phyloP scores from a whole-genome alignment of 2,797 vertebrate species.

The Rhynchotus rufescens region DNA sequence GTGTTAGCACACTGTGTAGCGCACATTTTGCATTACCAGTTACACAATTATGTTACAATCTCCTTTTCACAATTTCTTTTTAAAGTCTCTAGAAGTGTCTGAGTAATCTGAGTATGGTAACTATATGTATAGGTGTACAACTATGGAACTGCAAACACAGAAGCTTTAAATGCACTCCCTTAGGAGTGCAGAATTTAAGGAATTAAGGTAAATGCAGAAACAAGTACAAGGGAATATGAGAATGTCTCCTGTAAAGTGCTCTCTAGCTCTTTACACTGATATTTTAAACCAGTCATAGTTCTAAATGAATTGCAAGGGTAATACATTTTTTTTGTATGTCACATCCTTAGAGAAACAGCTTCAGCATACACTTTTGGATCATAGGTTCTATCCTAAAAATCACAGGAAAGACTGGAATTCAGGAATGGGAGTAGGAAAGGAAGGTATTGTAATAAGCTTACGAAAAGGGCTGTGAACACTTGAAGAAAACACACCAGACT shows the following conservation, averaged over 20 bases:
- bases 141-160: neutral
- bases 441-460: conserved; percentile 10
- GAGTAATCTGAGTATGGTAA: neutral
- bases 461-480: neutral
- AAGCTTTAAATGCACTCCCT: neutral
- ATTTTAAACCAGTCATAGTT: conserved; percentile 9
- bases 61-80: neutral
- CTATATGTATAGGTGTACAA: neutral
- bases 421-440: neutral
- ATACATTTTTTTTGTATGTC: neutral
- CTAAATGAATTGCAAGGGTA: neutral
- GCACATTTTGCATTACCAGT: neutral
- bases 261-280: neutral
- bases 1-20: too few relatives aligned
- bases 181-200: conserved; percentile 13
- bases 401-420: conserved; percentile 1
- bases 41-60: neutral
- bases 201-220: conserved; percentile 41
- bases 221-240: neutral
- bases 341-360: neutral
- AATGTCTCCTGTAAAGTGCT: neutral
- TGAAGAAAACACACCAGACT: conserved; percentile 18
- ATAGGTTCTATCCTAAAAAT: neutral
- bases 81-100: neutral
- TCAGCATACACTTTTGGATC: neutral